Percentiles rank a stretch among this genome's conserved stretches.
These are phyloP conservation scores for Ips typographus DNA, from an alignment of 1,140 invertebrate genomes.

Conservation along the genomic window DNA sequence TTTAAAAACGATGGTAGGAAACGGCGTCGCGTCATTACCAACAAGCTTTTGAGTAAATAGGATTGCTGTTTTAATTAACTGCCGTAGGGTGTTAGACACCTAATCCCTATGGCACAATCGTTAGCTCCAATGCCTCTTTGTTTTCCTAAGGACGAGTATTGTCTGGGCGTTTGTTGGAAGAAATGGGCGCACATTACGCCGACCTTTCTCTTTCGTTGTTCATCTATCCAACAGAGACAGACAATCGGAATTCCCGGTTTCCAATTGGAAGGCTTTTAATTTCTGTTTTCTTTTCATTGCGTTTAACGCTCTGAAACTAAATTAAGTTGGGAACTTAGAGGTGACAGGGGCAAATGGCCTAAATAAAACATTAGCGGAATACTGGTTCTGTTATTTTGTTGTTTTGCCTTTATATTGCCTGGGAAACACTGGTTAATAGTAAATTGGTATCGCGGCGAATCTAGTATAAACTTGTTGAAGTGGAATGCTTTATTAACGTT, in stretches of 20 bases:
- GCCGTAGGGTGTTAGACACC: conserved; percentile 7
- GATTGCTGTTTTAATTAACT: conserved; percentile 20
- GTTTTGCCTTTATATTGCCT: no score
- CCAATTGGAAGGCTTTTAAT: conserved; percentile 11
- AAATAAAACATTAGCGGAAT: conserved; percentile 4
- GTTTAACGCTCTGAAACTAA: conserved; percentile 14
- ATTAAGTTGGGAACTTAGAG: conserved; percentile 14
- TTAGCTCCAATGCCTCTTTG: conserved; percentile 21
- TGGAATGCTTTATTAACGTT: no score
- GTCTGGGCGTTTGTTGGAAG: conserved; percentile 12
- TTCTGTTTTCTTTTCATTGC: conserved; percentile 19
- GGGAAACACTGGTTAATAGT: neutral
- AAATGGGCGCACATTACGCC: conserved; percentile 10
- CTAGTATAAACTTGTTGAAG: no score
- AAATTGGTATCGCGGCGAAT: neutral
- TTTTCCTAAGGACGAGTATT: conserved; percentile 12
- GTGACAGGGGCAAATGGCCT: conserved; percentile 4
- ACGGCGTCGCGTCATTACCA: no score
- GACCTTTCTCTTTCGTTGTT: conserved; percentile 5
- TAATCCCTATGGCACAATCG: conserved; percentile 13
- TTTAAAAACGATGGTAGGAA: no score
- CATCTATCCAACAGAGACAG: neutral
- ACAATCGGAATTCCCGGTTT: neutral
- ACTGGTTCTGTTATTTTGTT: neutral
- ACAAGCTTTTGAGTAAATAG: conserved; percentile 7